Conservation (phyloP, 2,888 invertebrate genomes). For the Willowsia nigromaculata region DNA sequence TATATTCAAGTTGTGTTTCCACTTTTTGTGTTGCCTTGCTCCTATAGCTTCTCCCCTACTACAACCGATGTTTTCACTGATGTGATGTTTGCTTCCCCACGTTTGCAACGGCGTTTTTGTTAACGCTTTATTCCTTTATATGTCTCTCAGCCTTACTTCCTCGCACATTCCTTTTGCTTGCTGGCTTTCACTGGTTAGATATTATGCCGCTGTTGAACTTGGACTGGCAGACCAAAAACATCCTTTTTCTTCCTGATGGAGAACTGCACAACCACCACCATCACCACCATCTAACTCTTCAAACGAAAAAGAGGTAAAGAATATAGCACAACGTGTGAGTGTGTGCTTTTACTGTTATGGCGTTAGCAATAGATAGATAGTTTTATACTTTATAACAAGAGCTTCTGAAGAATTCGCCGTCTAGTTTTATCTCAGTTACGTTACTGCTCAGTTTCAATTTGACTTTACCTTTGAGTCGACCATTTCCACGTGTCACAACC, state of each 20-base stretch:
- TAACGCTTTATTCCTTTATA: background rate
- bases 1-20: constrained; percentile 27
- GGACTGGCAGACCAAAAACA: constrained; percentile 44
- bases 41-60: constrained; percentile 14
- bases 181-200: constrained; percentile 40
- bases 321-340: constrained; percentile 25
- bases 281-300: background rate
- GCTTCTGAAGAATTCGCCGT: constrained; percentile 42
- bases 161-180: background rate
- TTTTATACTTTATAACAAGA: constrained; percentile 59
- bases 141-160: background rate
- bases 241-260: constrained; percentile 43
- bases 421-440: constrained; percentile 54
- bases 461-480: constrained; percentile 28
- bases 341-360: background rate
- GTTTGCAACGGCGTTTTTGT: constrained; percentile 2
- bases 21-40: background rate
- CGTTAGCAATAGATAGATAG: constrained; percentile 40
- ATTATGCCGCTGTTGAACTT: constrained; percentile 50
- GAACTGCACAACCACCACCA: background rate
- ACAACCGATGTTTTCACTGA: constrained; percentile 22
- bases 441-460: constrained; percentile 62
- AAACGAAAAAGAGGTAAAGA: background rate
- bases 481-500: constrained; percentile 20
- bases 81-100: constrained; percentile 55